Evolutionary conservation across 2,888 invertebrate species (phyloP), one percentile per base, ranked within the genome.

Genomic region (Agrochola macilenta): DNA sequence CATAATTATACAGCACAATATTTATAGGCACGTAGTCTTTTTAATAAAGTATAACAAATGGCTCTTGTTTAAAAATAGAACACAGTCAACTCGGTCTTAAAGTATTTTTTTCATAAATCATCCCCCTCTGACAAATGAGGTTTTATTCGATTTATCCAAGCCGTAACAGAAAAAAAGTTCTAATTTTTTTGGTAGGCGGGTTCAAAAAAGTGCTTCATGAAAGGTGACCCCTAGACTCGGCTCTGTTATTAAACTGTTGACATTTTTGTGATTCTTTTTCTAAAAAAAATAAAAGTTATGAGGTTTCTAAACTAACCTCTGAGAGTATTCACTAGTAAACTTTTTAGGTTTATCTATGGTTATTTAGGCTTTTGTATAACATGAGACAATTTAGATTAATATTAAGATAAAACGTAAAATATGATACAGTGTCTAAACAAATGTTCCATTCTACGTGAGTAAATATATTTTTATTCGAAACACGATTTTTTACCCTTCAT

Each of bases 261-360:
- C 77, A 85, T 80, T 86, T 86, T 80, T 49, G 76, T 74, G 73
- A 85, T 82, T 75, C 68, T 76, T 85, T 85, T 85, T 82, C 64
- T 74, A 57, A 74, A 57, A 74, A 84, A 79, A 84, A 68, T 61
- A 79, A 65, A 60, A 85, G 57, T 61, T 61, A 82, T 63, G 69
- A 77, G 68, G 12, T 65, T 77, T 69, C 23, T 52, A 69, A 84
- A 74, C 74, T 61, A 65, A 57, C 60, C 57, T 68, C 69, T 58
- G 39, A 76, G 49, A 82, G 74, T 76, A 74, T 74, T 68, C 35
- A 20, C 30, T 70, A 46, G 39, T 65, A 58, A 73, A 61, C 39
- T 77, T 75, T 70, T 57, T 58, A 68, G 68, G 20, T 66, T 58
- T 63, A 52, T 74, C 57, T 65, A 58, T 63, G 46, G 26, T 73